Evolutionary conservation across 1,140 invertebrate species (phyloP).

Genomic region (Zaprionus camerounensis): DNA sequence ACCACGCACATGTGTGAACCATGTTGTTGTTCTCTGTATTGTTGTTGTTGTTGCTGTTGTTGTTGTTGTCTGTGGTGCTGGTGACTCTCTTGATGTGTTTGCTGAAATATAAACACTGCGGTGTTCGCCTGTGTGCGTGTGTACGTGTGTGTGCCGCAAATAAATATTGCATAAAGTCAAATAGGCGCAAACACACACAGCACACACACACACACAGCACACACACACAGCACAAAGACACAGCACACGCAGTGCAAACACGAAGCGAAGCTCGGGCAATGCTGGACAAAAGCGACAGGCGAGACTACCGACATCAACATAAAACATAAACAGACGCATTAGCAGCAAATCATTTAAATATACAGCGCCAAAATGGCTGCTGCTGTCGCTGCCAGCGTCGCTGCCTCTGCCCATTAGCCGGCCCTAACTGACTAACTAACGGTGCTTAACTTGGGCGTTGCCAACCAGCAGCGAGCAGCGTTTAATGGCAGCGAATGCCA

Average conservation of each 20-base stretch:
- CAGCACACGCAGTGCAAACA: constrained; percentile 39
- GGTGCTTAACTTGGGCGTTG: neutral
- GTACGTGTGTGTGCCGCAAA: constrained; percentile 58
- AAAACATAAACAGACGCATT: constrained; percentile 81
- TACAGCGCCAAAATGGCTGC: constrained; percentile 35
- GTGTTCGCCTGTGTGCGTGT: constrained; percentile 32
- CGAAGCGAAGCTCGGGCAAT: constrained; percentile 20
- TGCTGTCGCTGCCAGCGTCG: neutral
- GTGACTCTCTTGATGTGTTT: constrained; percentile 49
- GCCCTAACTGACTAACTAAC: constrained; percentile 65
- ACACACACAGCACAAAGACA: constrained; percentile 11
- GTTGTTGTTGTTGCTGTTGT: constrained; percentile 22
- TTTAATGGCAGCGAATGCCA: neutral
- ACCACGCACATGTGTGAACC: constrained; percentile 66
- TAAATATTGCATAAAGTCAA: constrained; percentile 80
- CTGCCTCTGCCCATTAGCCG: constrained; percentile 16
- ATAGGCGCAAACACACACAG: constrained; percentile 54
- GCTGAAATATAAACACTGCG: constrained; percentile 67
- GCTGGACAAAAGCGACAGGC: constrained; percentile 30
- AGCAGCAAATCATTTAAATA: constrained; percentile 81
- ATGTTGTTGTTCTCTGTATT: constrained; percentile 28
- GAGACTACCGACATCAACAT: constrained; percentile 64
- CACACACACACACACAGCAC: constrained; percentile 9
- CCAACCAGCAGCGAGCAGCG: constrained; percentile 4
- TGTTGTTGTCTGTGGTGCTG: constrained; percentile 26